Conservation (phyloP, 2,797 vertebrate genomes). For the Uromys caudimaculatus region DNA sequence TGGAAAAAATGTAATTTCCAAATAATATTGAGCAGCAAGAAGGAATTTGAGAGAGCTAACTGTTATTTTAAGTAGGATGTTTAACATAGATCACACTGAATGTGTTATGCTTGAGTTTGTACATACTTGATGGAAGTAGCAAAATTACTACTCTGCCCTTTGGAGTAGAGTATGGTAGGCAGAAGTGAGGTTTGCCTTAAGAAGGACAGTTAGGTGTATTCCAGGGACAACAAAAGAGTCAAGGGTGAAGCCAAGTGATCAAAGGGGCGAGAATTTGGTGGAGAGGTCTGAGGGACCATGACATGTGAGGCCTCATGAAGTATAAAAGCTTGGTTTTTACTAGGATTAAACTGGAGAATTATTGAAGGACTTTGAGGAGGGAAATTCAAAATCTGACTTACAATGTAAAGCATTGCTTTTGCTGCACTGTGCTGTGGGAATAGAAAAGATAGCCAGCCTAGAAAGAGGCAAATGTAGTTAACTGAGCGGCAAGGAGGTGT, state of each 20-base stretch:
- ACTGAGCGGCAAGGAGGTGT: not conserved
- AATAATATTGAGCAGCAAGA: constrained; percentile 4
- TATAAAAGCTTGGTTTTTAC: not conserved
- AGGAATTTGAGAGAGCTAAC: not conserved
- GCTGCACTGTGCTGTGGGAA: too few species aligned
- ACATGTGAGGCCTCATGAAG: not conserved
- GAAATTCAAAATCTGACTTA: not conserved
- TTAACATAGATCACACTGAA: not conserved
- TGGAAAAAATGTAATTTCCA: not conserved
- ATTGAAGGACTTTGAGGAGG: not conserved
- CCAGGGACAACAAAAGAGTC: not conserved
- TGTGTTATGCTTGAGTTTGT: not conserved
- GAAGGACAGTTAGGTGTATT: not conserved
- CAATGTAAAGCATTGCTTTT: not conserved
- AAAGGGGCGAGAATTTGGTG: not conserved
- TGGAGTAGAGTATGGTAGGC: not conserved
- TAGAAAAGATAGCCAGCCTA: not conserved
- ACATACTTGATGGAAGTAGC: not conserved
- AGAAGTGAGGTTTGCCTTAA: not conserved
- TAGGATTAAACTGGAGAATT: not conserved
- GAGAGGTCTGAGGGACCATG: not conserved
- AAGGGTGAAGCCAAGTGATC: not conserved
- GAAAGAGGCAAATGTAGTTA: not conserved
- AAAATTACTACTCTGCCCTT: not conserved
- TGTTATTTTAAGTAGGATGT: not conserved